A percentile compares a stretch with the other conserved stretches of the same genome.
Evolutionary conservation across 2,113 vertebrate genomes (phyloP).

Genomic region (Bambusicola thoracicus): DNA sequence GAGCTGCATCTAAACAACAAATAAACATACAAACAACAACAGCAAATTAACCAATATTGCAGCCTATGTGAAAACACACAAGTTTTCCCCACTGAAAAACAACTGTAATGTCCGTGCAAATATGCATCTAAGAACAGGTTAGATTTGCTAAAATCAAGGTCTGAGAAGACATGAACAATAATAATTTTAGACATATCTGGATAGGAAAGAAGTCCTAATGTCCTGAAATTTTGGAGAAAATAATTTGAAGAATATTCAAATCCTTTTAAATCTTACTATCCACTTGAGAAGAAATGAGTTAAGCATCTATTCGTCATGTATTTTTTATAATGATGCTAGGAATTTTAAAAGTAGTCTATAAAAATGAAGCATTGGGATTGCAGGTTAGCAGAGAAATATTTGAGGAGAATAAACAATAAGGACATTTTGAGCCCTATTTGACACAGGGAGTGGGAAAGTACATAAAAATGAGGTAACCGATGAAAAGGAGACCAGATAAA

Average conservation of each 20-base stretch:
- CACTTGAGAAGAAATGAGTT: not conserved
- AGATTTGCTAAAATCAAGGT: not conserved
- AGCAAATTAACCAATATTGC: not conserved
- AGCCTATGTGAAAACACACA: not conserved
- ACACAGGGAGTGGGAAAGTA: not conserved
- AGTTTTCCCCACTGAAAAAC: not conserved
- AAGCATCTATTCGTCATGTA: not conserved
- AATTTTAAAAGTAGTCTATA: not conserved
- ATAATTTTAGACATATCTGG: not conserved
- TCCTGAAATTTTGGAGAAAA: not conserved
- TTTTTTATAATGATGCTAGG: not conserved
- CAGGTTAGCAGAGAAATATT: not conserved
- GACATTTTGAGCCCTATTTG: not conserved
- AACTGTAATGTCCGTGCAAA: not conserved
- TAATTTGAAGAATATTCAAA: not conserved
- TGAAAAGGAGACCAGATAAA: not conserved
- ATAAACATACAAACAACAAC: not conserved
- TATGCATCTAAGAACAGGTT: not conserved
- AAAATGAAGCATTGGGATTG: not conserved
- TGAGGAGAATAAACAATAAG: not conserved
- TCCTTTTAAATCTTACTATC: not conserved
- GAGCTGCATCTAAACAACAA: not conserved
- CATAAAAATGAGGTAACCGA: not conserved
- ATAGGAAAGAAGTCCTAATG: not conserved
- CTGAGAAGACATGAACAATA: not conserved